These are phyloP conservation scores for Vireo altiloquus DNA, from an alignment of 2,113 vertebrate species.

Conservation along the genomic window DNA sequence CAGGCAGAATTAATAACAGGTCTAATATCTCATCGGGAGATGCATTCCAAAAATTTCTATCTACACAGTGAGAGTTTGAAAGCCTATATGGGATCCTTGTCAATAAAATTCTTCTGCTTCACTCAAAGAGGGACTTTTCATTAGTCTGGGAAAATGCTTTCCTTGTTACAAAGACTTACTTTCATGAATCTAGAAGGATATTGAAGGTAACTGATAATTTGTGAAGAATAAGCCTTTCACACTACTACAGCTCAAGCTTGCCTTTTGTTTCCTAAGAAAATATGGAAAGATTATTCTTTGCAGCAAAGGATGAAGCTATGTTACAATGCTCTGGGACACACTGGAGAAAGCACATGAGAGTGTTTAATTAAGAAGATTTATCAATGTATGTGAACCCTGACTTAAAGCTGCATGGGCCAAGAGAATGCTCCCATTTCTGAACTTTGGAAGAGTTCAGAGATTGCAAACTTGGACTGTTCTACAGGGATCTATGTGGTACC, in stretches of 20 bases:
- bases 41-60: conserved; percentile 55
- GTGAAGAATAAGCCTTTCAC: not conserved
- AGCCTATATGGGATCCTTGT: not conserved
- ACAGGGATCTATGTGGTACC: not conserved
- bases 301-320: not conserved
- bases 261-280: not conserved
- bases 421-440: not conserved
- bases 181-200: not conserved
- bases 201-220: not conserved
- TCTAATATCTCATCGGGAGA: conserved; percentile 22
- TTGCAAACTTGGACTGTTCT: not conserved
- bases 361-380: not conserved
- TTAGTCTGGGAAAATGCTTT: not conserved
- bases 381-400: not conserved
- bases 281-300: not conserved
- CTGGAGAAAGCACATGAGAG: not conserved
- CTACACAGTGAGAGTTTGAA: not conserved
- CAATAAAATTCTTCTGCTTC: not conserved
- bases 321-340: not conserved
- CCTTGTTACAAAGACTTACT: not conserved
- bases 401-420: not conserved
- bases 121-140: not conserved
- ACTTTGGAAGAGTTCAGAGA: not conserved
- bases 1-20: conserved; percentile 30
- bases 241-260: not conserved